Percentiles rank a stretch among this genome's conserved stretches.
phyloP scores from a whole-genome alignment of 2,113 vertebrate genomes.

The Dermatemys mawii region DNA sequence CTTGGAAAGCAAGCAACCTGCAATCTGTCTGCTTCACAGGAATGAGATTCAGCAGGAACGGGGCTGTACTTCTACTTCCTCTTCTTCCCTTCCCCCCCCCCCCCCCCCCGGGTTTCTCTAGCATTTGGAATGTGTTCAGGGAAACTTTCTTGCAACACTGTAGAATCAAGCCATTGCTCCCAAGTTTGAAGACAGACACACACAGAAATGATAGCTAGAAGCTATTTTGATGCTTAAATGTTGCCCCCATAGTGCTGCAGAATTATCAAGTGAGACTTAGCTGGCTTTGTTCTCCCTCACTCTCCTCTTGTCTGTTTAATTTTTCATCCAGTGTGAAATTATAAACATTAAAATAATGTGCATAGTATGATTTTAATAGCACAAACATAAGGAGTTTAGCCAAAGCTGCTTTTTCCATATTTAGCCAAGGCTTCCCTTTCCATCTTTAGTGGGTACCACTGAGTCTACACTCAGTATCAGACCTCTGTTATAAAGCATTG shows the following conservation, averaged over 20 bases:
- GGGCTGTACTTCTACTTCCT: neutral
- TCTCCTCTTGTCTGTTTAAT: neutral
- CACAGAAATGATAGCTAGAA: neutral
- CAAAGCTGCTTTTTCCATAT: too few species aligned
- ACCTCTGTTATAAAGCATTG: too few species aligned
- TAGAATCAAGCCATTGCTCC: conserved; percentile 7
- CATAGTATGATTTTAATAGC: too few species aligned
- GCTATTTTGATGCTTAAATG: neutral
- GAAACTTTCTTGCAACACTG: neutral
- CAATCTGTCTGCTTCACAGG: neutral
- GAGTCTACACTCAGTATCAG: too few species aligned
- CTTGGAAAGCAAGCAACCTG: conserved; percentile 50
- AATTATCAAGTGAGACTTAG: neutral
- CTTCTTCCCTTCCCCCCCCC: too few species aligned
- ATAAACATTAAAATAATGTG: neutral
- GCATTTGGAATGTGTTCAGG: conserved; percentile 31
- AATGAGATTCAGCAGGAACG: conserved; percentile 26
- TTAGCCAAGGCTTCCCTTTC: too few species aligned
- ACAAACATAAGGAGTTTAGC: too few species aligned
- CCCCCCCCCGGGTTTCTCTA: conserved; percentile 21
- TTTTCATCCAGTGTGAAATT: neutral
- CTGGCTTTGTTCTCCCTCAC: neutral
- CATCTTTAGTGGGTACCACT: too few species aligned
- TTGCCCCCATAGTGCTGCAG: neutral
- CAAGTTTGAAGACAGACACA: neutral